A percentile compares a stretch with the other conserved stretches of the same genome.
phyloP scores from a whole-genome alignment of 2,888 invertebrate species.

The Eristalis pertinax region DNA sequence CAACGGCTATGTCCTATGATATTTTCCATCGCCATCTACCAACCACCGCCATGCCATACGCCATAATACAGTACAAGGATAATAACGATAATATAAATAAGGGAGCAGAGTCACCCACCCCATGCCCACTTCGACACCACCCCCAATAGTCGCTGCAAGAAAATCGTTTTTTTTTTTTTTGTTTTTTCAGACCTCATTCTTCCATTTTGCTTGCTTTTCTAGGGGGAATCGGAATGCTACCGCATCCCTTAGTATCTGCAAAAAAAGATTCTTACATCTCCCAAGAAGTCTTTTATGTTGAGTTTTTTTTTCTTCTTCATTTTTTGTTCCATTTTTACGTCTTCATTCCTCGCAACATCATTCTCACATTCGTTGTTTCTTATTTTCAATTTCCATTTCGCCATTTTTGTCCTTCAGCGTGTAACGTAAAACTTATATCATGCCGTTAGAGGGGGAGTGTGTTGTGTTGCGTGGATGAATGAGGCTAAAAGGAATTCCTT shows the following conservation, averaged over 20 bases:
- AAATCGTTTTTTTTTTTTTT: conserved; percentile 48
- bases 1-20: conserved; percentile 48
- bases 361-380: conserved; percentile 63
- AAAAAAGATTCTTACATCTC: conserved; percentile 45
- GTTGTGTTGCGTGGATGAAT: conserved; percentile 52
- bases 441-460: conserved; percentile 23
- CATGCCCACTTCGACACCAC: conserved; percentile 63
- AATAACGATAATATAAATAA: conserved; percentile 80
- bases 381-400: conserved; percentile 66
- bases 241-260: conserved; percentile 45
- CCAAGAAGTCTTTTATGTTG: conserved; percentile 65
- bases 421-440: conserved; percentile 36
- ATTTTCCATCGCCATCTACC: conserved; percentile 61
- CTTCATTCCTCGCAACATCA: conserved; percentile 42
- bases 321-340: conserved; percentile 77
- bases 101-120: conserved; percentile 72
- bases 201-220: conserved; percentile 53
- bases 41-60: conserved; percentile 73
- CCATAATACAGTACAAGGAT: conserved; percentile 77
- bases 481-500: conserved; percentile 53
- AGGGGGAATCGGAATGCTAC: conserved; percentile 58
- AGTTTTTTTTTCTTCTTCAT: conserved; percentile 73
- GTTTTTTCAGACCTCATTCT: conserved; percentile 33
- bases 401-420: conserved; percentile 70
- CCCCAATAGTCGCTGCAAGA: conserved; percentile 36